phyloP scores from a whole-genome alignment of 1,140 invertebrate species.

The Drosophila ananassae region DNA sequence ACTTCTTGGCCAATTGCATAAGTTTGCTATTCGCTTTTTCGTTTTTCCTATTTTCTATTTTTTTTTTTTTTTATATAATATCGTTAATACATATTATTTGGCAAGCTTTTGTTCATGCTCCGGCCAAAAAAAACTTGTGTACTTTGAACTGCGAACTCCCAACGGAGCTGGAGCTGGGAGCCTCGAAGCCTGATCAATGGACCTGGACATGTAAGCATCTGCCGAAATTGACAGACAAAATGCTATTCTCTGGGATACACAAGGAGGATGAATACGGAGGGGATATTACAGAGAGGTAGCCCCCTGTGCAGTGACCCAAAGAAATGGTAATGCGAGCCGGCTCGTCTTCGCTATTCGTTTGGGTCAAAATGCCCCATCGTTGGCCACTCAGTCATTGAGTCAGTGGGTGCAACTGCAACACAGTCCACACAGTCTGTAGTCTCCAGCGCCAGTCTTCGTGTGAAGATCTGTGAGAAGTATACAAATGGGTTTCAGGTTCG shows the following conservation, averaged over 20 bases:
- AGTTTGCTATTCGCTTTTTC: constrained; percentile 65
- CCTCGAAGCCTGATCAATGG: constrained; percentile 67
- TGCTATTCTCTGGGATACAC: neutral
- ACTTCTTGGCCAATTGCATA: constrained; percentile 74
- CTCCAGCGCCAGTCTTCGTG: constrained; percentile 56
- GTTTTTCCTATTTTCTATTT: constrained; percentile 11
- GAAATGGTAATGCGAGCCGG: constrained; percentile 75
- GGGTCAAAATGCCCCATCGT: constrained; percentile 45
- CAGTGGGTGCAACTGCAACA: constrained; percentile 66
- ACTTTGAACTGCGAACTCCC: constrained; percentile 79
- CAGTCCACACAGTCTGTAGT: constrained; percentile 25
- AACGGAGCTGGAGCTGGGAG: constrained; percentile 20
- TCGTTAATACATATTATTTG: constrained; percentile 84
- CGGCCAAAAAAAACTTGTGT: constrained; percentile 49
- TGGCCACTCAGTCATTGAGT: constrained; percentile 80
- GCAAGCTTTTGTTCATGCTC: constrained; percentile 61
- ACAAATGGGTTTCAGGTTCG: constrained; percentile 77
- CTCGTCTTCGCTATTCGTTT: constrained; percentile 35
- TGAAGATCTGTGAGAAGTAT: constrained; percentile 82
- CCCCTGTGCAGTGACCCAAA: constrained; percentile 76
- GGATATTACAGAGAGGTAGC: constrained; percentile 1
- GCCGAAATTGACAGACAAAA: constrained; percentile 60
- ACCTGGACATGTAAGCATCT: constrained; percentile 69
- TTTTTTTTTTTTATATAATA: constrained; percentile 75
- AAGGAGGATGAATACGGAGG: neutral